A percentile compares a stretch with the other conserved stretches of the same genome.
These are phyloP conservation scores for Ophiodon elongatus DNA, from an alignment of 2,113 vertebrate genomes.

Conservation along the genomic window DNA sequence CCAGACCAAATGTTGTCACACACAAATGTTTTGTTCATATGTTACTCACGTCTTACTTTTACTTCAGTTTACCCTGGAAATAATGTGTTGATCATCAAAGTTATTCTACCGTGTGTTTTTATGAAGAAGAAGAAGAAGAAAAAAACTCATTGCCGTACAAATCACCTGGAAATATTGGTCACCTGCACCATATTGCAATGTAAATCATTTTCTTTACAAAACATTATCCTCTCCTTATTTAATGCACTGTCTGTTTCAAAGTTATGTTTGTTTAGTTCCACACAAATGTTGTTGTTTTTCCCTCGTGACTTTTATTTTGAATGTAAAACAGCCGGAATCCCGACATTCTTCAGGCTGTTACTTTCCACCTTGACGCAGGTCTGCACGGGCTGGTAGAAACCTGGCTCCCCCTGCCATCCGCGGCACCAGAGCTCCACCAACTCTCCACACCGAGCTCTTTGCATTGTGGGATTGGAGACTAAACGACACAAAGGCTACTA, in stretches of 20 bases:
- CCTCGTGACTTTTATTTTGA: constrained; percentile 54
- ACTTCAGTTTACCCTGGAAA: not conserved
- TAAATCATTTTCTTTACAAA: not conserved
- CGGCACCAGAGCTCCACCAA: constrained; percentile 48
- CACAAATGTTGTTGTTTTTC: not conserved
- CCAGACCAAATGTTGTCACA: not conserved
- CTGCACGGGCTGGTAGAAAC: constrained; percentile 43
- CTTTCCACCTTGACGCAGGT: constrained; percentile 28
- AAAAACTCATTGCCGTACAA: not conserved
- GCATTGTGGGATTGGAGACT: constrained; percentile 76
- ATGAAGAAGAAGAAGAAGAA: not conserved
- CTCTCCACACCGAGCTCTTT: constrained; percentile 42
- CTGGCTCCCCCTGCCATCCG: constrained; percentile 75
- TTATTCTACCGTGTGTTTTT: not conserved
- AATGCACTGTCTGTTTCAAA: not conserved
- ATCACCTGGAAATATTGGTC: not conserved
- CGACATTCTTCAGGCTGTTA: not conserved
- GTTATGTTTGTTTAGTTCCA: not conserved
- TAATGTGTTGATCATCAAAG: not conserved
- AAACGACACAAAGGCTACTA: not conserved
- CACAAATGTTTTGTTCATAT: not conserved
- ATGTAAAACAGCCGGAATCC: not conserved
- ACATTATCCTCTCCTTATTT: not conserved
- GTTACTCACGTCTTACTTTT: not conserved
- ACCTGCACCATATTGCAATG: not conserved